These are phyloP conservation scores for Molossus alvarezi DNA, from an alignment of 2,797 vertebrate genomes.

Conservation along the genomic window DNA sequence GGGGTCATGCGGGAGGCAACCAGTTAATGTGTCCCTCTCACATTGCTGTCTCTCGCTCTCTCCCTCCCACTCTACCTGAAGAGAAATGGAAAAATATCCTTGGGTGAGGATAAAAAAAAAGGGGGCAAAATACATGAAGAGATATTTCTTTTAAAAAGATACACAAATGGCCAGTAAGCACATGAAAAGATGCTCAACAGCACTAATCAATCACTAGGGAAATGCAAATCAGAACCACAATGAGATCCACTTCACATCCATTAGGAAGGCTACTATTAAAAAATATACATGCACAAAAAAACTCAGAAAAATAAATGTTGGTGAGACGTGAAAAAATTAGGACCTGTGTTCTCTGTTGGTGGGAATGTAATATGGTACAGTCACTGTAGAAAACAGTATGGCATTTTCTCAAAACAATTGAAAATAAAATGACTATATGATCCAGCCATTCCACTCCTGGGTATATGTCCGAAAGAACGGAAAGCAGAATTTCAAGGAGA, in stretches of 20 bases:
- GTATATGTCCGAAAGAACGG: neutral
- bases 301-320: neutral
- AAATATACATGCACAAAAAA: no score
- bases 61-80: no score
- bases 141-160: constrained; percentile 7
- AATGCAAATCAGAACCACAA: neutral
- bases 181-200: neutral
- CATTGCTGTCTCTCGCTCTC: no score
- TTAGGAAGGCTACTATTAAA: neutral
- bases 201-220: neutral
- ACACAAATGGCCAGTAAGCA: neutral
- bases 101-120: no score
- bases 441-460: neutral
- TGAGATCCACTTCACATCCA: neutral
- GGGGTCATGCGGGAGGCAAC: no score
- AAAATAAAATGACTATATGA: neutral
- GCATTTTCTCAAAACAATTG: neutral
- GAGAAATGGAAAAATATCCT: no score
- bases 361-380: neutral
- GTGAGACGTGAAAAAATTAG: neutral
- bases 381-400: neutral
- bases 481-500: neutral
- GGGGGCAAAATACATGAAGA: neutral
- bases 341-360: neutral
- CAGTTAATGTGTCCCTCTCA: no score